Conservation (phyloP, 2,113 vertebrate genomes). For the Aegithalos caudatus region DNA sequence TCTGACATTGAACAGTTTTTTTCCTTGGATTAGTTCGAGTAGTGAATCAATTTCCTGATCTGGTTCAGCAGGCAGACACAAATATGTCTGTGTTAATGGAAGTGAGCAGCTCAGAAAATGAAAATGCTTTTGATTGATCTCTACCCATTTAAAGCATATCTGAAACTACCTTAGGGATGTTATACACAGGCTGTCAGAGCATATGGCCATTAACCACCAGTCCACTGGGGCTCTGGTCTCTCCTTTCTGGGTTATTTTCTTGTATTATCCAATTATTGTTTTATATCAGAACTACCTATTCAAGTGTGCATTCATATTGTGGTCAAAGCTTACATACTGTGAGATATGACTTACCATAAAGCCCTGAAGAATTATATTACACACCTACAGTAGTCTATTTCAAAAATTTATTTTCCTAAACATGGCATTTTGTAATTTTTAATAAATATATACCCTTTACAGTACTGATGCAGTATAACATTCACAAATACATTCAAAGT, state of each 20-base stretch:
- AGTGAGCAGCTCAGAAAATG: neutral
- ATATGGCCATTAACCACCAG: neutral
- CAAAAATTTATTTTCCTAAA: neutral
- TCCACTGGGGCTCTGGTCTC: neutral
- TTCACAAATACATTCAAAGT: neutral
- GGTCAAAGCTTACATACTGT: neutral
- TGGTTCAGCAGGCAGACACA: conserved; percentile 15
- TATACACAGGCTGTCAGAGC: neutral
- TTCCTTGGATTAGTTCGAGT: neutral
- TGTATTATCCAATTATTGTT: neutral
- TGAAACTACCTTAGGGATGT: neutral
- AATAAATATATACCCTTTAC: neutral
- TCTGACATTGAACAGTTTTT: neutral
- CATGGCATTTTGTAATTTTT: neutral
- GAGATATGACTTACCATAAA: neutral
- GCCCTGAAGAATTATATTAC: neutral
- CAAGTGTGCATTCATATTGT: neutral
- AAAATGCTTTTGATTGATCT: conserved; percentile 5
- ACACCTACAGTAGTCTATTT: neutral
- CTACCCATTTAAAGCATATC: neutral
- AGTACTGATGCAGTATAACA: neutral
- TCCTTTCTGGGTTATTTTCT: neutral
- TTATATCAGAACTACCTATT: neutral
- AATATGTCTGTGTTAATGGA: neutral
- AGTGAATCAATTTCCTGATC: neutral